phyloP scores from a whole-genome alignment of 2,888 invertebrate genomes.

The Fragum fragum region DNA sequence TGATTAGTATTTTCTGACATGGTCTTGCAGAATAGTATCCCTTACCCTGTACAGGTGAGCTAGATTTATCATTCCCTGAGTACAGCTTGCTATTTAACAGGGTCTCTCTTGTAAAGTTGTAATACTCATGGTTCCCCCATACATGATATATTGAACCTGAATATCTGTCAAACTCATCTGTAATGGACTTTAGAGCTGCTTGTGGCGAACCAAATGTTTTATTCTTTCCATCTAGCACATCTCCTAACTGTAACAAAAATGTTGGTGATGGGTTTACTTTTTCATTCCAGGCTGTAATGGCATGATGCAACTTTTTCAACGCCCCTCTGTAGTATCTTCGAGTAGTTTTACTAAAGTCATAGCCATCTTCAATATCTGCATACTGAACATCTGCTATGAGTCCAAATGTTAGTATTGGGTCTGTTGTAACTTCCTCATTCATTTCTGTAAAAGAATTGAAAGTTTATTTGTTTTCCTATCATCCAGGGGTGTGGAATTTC shows the following conservation, averaged over 20 bases:
- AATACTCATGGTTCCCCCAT: conserved; percentile 87
- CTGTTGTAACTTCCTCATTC: neutral
- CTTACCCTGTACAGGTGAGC: conserved; percentile 44
- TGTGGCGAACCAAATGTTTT: conserved; percentile 71
- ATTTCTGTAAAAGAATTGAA: conserved; percentile 1
- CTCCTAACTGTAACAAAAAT: conserved; percentile 87
- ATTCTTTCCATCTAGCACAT: conserved; percentile 86
- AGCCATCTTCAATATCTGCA: conserved; percentile 85
- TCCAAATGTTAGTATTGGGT: conserved; percentile 80
- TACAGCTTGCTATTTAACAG: conserved; percentile 74
- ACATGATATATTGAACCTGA: conserved; percentile 78
- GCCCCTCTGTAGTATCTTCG: conserved; percentile 85
- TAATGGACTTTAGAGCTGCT: conserved; percentile 75
- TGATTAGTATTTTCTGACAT: conserved; percentile 76
- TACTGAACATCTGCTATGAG: conserved; percentile 87
- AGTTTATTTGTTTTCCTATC: too few species aligned
- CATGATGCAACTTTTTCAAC: conserved; percentile 79
- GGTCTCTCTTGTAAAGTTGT: conserved; percentile 84
- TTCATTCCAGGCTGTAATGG: conserved; percentile 82
- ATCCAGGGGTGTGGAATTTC: too few species aligned
- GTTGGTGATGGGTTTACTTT: conserved; percentile 62
- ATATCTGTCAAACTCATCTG: conserved; percentile 76
- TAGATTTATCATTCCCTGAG: conserved; percentile 55
- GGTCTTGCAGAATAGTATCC: conserved; percentile 84
- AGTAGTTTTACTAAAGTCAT: conserved; percentile 81